Base-by-base conservation (phyloP, 1,140 invertebrate species). In the Bemisia tabaci region DNA sequence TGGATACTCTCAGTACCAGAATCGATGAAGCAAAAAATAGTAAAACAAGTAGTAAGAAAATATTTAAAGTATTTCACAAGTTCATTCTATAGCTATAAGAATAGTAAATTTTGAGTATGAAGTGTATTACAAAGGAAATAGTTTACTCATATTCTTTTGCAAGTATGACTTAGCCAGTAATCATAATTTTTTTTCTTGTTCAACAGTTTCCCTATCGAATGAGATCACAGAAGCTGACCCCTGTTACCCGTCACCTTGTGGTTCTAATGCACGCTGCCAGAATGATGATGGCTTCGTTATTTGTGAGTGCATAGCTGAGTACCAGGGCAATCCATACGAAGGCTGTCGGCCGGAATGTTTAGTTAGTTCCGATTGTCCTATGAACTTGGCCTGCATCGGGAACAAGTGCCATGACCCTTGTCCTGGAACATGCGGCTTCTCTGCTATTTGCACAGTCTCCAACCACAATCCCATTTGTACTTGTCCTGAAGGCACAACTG, bases 371-470 rank as follows among this genome's bases (percentile, higher is more conserved):
- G 90, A 93, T 71, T 93, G 91, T 75, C 81, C 86, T 12, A 87
- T 85, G 73, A 84, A 86, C 58, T 81, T 82, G 26, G 87, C 89
- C n/a, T 92, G 89, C 72, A 85, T 91, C 26, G 83, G 82, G 60
- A 85, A 84, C 26, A 90, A 89, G 75, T 94, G 91, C 75, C 82
- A 86, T 68, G 88, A 93, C 77, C 90, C 90, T 59, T 94, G 91
- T 72, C 80, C 84, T 12, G 88, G 87, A 58, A 89, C 88, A 21
- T 84, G 82, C 67, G 82, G 83, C 24, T 75, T 81, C 25, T 83
- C 83, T 65, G 81, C 87, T 22, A 72, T 82, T 66, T 90, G 88
- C 73, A 80, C 81, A 69, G 86, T 88, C 1, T 82, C 85, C 26
- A 87, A 86, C 74, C 85, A 89, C 71, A 79, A 85, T 58, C 84